phyloP scores from a whole-genome alignment of 2,888 invertebrate genomes.

The Caenorhabditis zanzibari region DNA sequence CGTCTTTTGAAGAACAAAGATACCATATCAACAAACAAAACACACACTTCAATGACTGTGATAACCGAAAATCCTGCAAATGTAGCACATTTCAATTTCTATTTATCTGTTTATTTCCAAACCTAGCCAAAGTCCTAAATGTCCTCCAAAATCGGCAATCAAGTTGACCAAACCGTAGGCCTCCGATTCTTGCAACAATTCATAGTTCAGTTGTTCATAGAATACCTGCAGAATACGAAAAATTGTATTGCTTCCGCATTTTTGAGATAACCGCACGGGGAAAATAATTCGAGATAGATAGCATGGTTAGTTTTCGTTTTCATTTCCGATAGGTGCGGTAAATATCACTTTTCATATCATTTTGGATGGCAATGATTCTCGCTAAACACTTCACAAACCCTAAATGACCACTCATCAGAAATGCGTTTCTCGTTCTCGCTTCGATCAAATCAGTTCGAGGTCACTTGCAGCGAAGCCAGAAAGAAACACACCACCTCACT shows the following conservation, averaged over 20 bases:
- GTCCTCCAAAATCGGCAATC: slow-evolving; percentile 78
- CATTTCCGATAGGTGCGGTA: slow-evolving; percentile 16
- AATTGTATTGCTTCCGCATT: slow-evolving; percentile 40
- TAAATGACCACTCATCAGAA: slow-evolving; percentile 38
- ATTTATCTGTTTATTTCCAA: not conserved
- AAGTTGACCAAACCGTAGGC: slow-evolving; percentile 76
- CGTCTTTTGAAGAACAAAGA: slow-evolving; percentile 62
- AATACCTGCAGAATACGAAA: slow-evolving; percentile 67
- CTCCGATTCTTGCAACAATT: slow-evolving; percentile 75
- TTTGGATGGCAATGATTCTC: slow-evolving; percentile 20
- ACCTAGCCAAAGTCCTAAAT: slow-evolving; percentile 78
- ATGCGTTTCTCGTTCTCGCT: slow-evolving; percentile 32
- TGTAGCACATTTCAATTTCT: too few relatives aligned
- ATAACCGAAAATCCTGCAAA: slow-evolving; percentile 77
- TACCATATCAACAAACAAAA: slow-evolving; percentile 71
- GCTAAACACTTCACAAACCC: too few relatives aligned
- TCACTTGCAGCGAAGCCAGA: not conserved
- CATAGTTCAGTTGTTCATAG: slow-evolving; percentile 78
- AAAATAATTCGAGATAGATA: not conserved
- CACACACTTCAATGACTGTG: slow-evolving; percentile 81
- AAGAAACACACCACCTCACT: not conserved
- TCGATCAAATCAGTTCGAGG: not conserved
- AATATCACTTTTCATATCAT: slow-evolving; percentile 42
- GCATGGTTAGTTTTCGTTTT: slow-evolving; percentile 35
- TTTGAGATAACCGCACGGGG: slow-evolving; percentile 1